Percentiles rank a stretch among this genome's conserved stretches.
Evolutionary conservation across 2,797 vertebrate species (phyloP).

Genomic region (Podarcis lilfordi): DNA sequence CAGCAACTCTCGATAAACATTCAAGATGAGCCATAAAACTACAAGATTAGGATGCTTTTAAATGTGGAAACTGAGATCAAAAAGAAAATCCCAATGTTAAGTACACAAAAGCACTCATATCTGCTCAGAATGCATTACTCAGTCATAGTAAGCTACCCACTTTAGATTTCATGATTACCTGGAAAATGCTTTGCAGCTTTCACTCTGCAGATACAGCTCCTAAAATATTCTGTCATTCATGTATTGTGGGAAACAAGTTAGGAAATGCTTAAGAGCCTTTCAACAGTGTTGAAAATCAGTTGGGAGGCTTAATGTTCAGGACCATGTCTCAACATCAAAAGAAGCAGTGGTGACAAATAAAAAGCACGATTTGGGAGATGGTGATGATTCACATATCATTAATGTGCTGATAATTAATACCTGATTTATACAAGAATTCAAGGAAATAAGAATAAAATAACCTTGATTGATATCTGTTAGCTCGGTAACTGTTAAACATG

Average conservation of each 20-base stretch:
- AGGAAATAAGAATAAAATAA: constrained; percentile 17
- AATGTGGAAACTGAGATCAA: constrained; percentile 55
- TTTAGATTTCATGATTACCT: constrained; percentile 71
- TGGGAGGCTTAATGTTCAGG: constrained; percentile 33
- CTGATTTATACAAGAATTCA: constrained; percentile 21
- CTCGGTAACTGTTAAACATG: constrained; percentile 36
- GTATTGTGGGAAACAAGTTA: constrained; percentile 52
- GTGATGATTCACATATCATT: not conserved
- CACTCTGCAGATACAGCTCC: constrained; percentile 46
- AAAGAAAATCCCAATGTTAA: constrained; percentile 63
- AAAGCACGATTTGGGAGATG: not conserved
- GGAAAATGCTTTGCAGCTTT: constrained; percentile 61
- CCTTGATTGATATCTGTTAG: not conserved
- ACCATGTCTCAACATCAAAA: constrained; percentile 56
- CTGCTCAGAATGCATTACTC: constrained; percentile 58
- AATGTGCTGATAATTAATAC: constrained; percentile 12
- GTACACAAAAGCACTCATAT: constrained; percentile 60
- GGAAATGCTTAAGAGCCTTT: constrained; percentile 55
- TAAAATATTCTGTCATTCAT: constrained; percentile 63
- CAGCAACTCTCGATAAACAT: constrained; percentile 61
- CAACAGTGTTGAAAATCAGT: constrained; percentile 49
- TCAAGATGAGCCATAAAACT: constrained; percentile 47
- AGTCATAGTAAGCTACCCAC: constrained; percentile 57
- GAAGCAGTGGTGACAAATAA: constrained; percentile 24
- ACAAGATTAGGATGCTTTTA: constrained; percentile 55